Evolutionary conservation across 2,888 invertebrate genomes (phyloP).

Genomic region (Monoplex corrugatus): DNA sequence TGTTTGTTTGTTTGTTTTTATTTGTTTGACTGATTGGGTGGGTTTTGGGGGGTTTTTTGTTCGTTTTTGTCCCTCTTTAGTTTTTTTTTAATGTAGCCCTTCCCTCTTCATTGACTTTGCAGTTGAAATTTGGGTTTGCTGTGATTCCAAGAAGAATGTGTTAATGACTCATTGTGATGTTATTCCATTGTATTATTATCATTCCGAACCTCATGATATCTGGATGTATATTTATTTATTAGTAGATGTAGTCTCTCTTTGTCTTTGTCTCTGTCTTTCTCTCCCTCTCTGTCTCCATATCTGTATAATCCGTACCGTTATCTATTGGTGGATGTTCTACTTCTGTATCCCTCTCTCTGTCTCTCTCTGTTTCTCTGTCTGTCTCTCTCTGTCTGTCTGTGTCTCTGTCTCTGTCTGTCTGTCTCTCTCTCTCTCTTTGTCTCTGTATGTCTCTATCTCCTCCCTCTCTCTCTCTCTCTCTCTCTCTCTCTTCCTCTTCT

Average conservation of each 20-base stretch:
- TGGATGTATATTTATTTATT: background rate
- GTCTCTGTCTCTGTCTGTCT: too few relatives aligned
- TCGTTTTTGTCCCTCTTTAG: too few relatives aligned
- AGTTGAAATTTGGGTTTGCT: conserved; percentile 32
- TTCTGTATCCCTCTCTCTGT: background rate
- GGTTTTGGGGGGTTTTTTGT: background rate
- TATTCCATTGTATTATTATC: conserved; percentile 16
- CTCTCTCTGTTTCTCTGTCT: conserved; percentile 7
- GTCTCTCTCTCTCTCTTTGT: conserved; percentile 14
- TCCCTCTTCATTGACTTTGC: too few relatives aligned
- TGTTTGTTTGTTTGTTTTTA: too few relatives aligned
- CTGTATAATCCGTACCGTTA: too few relatives aligned
- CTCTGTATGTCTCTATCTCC: background rate
- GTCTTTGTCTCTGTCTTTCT: background rate
- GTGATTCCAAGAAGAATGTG: conserved; percentile 38
- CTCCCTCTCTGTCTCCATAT: background rate
- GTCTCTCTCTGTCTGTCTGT: conserved; percentile 18
- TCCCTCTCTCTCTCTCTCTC: background rate
- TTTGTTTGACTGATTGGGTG: conserved; percentile 24
- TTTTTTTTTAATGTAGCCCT: too few relatives aligned
- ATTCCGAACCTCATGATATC: conserved; percentile 21
- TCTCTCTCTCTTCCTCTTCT: background rate
- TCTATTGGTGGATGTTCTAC: too few relatives aligned
- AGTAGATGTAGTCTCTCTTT: background rate
- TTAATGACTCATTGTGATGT: conserved; percentile 37